Base-by-base conservation (phyloP, 1,140 invertebrate species). In the Heliconius hewitsoni region DNA sequence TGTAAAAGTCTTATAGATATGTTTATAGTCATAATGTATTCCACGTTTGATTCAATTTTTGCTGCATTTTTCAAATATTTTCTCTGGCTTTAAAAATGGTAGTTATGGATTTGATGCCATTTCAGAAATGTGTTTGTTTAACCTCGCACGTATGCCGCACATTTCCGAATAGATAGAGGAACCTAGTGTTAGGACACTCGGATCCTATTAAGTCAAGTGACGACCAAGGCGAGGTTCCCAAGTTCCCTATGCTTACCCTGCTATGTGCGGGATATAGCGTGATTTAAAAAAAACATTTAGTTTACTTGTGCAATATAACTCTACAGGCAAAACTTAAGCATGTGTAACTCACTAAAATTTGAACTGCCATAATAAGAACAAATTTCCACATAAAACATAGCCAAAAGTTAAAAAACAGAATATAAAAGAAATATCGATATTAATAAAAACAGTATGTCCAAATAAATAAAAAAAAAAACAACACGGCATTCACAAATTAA, bases 401-500 rank as follows among this genome's bases (percentile, higher is more conserved):
- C 0, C 27, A 66, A 60, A 60, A 60, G 23, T 27, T 23, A 9
- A 8, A 60, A 27, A n/a, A 19, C 18, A 60, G n/a, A 30, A 66
- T 66, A 30, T 27, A 66, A 30, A 13, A 9, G 23, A 9, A 66
- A 66, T 27, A 66, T 30, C 9, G 23, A 66, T 30, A 66, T 23
- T 60, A 8, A 23, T 27, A 60, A 60, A 60, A 60, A 23, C 23
- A 18, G 13, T 66, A 30, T 30, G 27, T 66, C 23, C 23, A 60
- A 46, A 66, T 50, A 70, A 50, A 76, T 34, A 23, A 46, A 66
- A 4, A 52, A 66, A 66, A 66, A 3, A 70, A 70, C 39, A 76
- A 30, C 60, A 19, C 55, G 37, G 37, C 74, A 8, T 76, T 30
- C 23, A 11, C 39, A 70, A 76, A 76, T 76, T 50, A 76, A 76